Percentiles rank a stretch among this genome's conserved stretches.
phyloP scores from a whole-genome alignment of 2,797 vertebrate genomes.

The Sebastes trivittatus region DNA sequence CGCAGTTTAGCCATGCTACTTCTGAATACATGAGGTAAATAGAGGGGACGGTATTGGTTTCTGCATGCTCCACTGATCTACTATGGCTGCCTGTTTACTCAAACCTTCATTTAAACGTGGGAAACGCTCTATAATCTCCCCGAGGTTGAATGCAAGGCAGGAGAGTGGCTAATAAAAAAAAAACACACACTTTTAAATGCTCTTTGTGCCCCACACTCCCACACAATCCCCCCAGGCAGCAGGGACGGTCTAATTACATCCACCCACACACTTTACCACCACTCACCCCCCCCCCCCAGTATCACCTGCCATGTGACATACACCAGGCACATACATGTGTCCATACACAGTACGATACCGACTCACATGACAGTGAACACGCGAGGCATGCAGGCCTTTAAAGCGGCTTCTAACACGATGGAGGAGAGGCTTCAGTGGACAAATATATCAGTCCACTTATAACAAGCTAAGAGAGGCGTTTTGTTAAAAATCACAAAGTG shows the following conservation, averaged over 20 bases:
- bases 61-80: constrained; percentile 34
- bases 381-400: not conserved
- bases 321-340: constrained; percentile 5
- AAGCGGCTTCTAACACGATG: not conserved
- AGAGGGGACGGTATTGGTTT: constrained; percentile 15
- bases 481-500: not conserved
- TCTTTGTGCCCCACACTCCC: constrained; percentile 31
- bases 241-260: constrained; percentile 37
- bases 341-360: constrained; percentile 8
- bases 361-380: not conserved
- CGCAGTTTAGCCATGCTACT: constrained; percentile 4
- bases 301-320: constrained; percentile 31
- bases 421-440: not conserved
- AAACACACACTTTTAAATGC: not conserved
- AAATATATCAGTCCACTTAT: not conserved
- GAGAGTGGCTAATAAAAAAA: constrained; percentile 20
- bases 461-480: not conserved
- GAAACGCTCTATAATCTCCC: constrained; percentile 14
- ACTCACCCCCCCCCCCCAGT: not conserved
- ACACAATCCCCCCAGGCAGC: constrained; percentile 27
- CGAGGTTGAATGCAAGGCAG: constrained; percentile 38
- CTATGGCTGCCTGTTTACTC: constrained; percentile 45
- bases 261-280: constrained; percentile 12
- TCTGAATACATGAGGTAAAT: constrained; percentile 17
- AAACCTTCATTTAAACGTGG: constrained; percentile 30